Conservation (phyloP, 1,140 invertebrate genomes). For the Zaprionus ghesquierei region DNA sequence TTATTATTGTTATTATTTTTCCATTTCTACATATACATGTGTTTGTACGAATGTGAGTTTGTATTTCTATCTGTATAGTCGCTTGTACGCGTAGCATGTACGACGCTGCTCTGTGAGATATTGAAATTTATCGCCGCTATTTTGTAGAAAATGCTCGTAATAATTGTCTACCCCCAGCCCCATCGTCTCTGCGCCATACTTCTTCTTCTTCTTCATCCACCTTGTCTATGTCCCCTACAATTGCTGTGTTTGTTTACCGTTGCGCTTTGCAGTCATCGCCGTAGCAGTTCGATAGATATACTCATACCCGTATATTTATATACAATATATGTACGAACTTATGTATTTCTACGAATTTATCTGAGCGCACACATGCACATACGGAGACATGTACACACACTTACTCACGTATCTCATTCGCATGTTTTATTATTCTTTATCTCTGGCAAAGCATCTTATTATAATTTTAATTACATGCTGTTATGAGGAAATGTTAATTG, state of each 20-base stretch:
- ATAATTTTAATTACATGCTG: constrained; percentile 79
- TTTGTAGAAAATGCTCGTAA: constrained; percentile 73
- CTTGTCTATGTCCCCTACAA: background rate
- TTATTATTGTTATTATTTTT: constrained; percentile 80
- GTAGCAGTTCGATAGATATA: constrained; percentile 62
- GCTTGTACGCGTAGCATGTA: constrained; percentile 39
- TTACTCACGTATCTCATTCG: constrained; percentile 51
- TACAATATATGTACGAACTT: background rate
- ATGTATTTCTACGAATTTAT: constrained; percentile 56
- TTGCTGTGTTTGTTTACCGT: constrained; percentile 34
- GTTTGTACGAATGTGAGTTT: background rate
- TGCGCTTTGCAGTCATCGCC: constrained; percentile 43
- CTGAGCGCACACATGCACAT: constrained; percentile 31
- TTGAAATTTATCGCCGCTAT: constrained; percentile 78
- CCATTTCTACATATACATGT: constrained; percentile 57
- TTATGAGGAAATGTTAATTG: constrained; percentile 74
- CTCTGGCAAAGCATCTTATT: constrained; percentile 73
- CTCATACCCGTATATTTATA: background rate
- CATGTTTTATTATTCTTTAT: constrained; percentile 68
- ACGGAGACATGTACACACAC: constrained; percentile 13
- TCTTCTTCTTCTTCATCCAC: background rate
- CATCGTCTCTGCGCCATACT: no score
- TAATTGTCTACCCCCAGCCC: constrained; percentile 33
- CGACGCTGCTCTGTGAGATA: constrained; percentile 47
- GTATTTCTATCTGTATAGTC: background rate